Percentiles rank a stretch among this genome's conserved stretches.
Evolutionary conservation across 2,113 vertebrate species (phyloP).

Genomic region (Chunga burmeisteri): DNA sequence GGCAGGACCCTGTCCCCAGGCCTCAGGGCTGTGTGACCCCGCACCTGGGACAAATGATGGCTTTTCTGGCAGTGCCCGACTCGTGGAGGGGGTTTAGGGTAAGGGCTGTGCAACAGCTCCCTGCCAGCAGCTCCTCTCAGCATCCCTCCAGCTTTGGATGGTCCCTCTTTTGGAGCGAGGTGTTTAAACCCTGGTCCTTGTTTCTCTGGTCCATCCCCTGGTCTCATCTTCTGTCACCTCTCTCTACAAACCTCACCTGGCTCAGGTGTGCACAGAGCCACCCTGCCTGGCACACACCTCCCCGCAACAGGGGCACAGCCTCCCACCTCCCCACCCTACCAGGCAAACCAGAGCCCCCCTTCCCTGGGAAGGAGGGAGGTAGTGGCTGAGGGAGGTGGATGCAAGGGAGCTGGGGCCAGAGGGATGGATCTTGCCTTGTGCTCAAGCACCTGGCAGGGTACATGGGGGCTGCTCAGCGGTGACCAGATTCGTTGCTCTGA

Average conservation of each 20-base stretch:
- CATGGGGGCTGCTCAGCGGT: background rate
- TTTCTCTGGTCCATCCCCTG: background rate
- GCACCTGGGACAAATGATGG: accelerated
- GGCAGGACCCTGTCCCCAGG: background rate
- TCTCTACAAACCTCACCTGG: background rate
- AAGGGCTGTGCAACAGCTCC: background rate
- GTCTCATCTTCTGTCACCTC: background rate
- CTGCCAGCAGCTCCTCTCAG: background rate
- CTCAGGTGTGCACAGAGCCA: background rate
- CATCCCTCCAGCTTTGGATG: background rate
- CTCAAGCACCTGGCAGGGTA: background rate
- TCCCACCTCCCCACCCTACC: background rate
- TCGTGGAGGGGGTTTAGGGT: background rate
- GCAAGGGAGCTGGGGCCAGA: background rate
- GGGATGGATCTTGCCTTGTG: background rate
- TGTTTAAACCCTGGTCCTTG: background rate
- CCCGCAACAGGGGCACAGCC: background rate
- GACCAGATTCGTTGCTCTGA: background rate
- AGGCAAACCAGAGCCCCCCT: background rate
- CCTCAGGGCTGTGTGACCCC: background rate
- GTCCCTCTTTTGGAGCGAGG: background rate
- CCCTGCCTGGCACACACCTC: background rate
- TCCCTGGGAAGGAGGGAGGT: background rate
- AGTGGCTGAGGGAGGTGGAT: background rate
- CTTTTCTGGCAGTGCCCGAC: background rate